These are phyloP conservation scores for Hydrotaea diabolus DNA, from an alignment of 2,888 invertebrate species.

Conservation along the genomic window DNA sequence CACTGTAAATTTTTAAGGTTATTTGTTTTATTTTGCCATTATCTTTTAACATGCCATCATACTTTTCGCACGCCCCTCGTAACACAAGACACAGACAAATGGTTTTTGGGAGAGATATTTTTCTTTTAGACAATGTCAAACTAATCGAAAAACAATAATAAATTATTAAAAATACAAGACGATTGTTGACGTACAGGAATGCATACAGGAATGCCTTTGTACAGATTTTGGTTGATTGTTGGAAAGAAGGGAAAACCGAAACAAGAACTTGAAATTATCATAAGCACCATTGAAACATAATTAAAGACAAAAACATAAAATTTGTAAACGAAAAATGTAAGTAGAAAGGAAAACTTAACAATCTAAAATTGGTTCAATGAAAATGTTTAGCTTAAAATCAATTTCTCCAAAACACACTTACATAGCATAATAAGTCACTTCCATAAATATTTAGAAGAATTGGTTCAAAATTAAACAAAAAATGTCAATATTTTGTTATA, in stretches of 20 bases:
- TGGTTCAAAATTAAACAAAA: conserved; percentile 42
- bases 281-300: conserved; percentile 16
- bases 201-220: conserved; percentile 61
- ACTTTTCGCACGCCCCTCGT: conserved; percentile 63
- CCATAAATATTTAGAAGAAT: not conserved
- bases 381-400: conserved; percentile 56
- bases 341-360: not conserved
- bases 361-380: conserved; percentile 50
- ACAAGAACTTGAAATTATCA: conserved; percentile 14
- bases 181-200: conserved; percentile 8
- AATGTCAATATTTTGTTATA: conserved; percentile 43
- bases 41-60: conserved; percentile 59
- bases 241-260: not conserved
- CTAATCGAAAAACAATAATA: not conserved
- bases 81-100: conserved; percentile 59
- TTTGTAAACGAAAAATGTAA: not conserved
- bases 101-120: too few species aligned
- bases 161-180: conserved; percentile 29
- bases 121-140: too few species aligned
- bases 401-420: conserved; percentile 38
- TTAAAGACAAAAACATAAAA: not conserved
- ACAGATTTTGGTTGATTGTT: conserved; percentile 38
- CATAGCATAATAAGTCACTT: conserved; percentile 2
- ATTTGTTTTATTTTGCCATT: not conserved
- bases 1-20: conserved; percentile 43